Evolutionary conservation across 2,113 vertebrate genomes (phyloP).

Genomic region (Otocyon megalotis): DNA sequence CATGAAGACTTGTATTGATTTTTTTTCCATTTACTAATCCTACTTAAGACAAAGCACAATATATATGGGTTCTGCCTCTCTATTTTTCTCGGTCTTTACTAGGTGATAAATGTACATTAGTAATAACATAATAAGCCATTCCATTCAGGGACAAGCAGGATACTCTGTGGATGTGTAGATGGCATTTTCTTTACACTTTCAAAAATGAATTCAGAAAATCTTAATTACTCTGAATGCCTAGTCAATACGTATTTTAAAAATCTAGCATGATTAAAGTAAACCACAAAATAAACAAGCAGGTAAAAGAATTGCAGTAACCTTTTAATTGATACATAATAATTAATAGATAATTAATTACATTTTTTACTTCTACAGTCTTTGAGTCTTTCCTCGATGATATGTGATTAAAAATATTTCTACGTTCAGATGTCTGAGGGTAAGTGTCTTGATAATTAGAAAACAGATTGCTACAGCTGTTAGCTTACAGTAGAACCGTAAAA

Average conservation of each 20-base stretch:
- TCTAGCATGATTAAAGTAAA: not conserved
- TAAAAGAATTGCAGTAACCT: not conserved
- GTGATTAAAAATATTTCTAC: not conserved
- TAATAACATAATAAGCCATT: not conserved
- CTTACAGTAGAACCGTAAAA: not conserved
- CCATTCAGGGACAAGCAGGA: not conserved
- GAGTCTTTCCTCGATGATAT: not conserved
- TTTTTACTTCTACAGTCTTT: not conserved
- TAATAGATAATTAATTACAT: not conserved
- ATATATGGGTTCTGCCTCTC: not conserved
- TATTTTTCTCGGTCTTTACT: not conserved
- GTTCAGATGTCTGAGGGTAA: not conserved
- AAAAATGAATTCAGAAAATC: not conserved
- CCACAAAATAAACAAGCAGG: not conserved
- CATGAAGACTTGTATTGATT: not conserved
- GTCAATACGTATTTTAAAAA: not conserved
- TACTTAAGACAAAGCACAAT: not conserved
- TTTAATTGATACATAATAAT: not conserved
- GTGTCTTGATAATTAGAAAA: not conserved
- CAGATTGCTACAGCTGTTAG: not conserved
- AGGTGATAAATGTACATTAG: not conserved
- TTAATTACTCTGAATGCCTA: not conserved
- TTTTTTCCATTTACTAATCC: not conserved
- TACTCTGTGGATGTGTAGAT: accelerated
- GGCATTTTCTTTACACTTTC: not conserved